Base-by-base conservation (phyloP, 2,113 vertebrate genomes). In the Etheostoma spectabile region DNA sequence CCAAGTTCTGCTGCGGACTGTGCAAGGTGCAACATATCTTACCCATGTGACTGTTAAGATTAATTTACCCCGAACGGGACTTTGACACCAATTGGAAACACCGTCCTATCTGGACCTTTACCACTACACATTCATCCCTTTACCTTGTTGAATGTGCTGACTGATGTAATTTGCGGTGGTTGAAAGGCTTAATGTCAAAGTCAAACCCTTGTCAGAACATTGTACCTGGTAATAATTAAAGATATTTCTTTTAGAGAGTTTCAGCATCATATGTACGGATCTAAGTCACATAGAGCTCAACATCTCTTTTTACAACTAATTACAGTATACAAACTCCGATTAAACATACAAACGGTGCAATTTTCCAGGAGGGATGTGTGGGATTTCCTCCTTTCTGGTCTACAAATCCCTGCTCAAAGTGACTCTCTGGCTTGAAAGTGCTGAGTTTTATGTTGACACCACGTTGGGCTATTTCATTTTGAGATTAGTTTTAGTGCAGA, bases 41-140 rank as follows among this genome's bases (percentile, higher is more conserved):
- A 13, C 24, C 60, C 52, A 38, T 66, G 61, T 55, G 2, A 21
- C 16, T 52, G 11, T n/a, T 74, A 52, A 33, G 63, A 61, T 76
- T 21, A 51, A 69, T 77, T 72, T 77, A 82, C 71, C 12, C 22
- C 30, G 21, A 33, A 51, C 38, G 67, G 78, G 38, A 86, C 77
- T 79, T 79, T 83, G 77, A 51, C 33, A 63, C 45, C 30, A 61
- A 45, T 67, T 60, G n/a, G 22, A 24, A 45, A 15, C 64, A 24
- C 21, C n/a, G 6, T 30, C 21, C 38, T 42, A 46, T 27, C 1
- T 79, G 27, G n/a, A 19, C n/a, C 27, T 51, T 21, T 27, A 57
- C 13, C 42, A 38, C 22, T n/a, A 27, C 21, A 56, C 38, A 11
- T 12, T 22, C 24, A 48, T 63, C 1, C 21, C 45, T 60, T 52